Evolutionary conservation across 2,888 invertebrate species (phyloP), one percentile per base, ranked within the genome.

Genomic region (Morinoia aosen): DNA sequence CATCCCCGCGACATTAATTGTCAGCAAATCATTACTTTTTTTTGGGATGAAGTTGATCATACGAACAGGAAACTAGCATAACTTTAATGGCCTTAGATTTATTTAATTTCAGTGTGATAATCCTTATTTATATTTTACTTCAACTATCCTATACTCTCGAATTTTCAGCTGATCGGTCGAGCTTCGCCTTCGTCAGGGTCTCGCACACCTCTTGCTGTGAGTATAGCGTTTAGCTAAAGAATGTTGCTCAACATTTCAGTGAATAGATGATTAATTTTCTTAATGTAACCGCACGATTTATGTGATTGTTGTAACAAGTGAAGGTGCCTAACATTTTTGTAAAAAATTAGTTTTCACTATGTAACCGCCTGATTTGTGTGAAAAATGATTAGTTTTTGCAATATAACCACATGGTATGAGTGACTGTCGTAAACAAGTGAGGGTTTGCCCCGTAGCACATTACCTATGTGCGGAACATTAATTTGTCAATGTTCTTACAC

Each of bases 171-270:
- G 25, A 90, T 90, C 12, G 33, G 11, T 90, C 48, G 90, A 40
- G 90, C 39, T 90, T 90, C 90, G n/a, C 90, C 90, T 14, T 39
- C 90, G 14, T 90, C 90, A 16, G 40, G 90, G 11, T 90, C 90
- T 90, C 90, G 90, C 19, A 90, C 90, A 19, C 90, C 90, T 40
- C 39, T 90, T 90, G 40, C 90, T 90, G 90, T 90, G 16, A 90
- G 90, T 90, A 39, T 76, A 19, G 25, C 3, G 19, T 76, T 61
- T 2, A 2, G 61, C 16, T 2, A 8, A 76, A 14, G 76, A 5
- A 48, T 48, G 48, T 48, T 48, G 48, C 48, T 5, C 5, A 5
- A 48, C 48, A 48, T 48, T 48, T 48, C 48, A 4, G 48, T 76
- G 25, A 76, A 76, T 61, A 61, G 19, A 61, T 61, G 61, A 48